These are phyloP conservation scores for Chloroceryle inda DNA, from an alignment of 2,797 vertebrate genomes.

Conservation along the genomic window DNA sequence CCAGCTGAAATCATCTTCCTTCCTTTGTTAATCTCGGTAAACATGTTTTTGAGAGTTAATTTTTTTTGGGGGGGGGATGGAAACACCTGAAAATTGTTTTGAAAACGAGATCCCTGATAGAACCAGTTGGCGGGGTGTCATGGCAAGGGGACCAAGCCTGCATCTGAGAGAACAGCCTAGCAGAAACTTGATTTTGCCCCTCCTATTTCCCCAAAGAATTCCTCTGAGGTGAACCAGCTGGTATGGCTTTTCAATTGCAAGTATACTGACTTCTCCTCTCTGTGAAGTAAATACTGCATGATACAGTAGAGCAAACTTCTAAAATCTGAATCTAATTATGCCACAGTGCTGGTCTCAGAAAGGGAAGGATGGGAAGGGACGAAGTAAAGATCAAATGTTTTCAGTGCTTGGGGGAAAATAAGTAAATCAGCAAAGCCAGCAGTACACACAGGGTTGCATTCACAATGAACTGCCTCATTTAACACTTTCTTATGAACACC, in stretches of 20 bases:
- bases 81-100: neutral
- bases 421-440: no score
- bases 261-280: neutral
- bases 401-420: neutral
- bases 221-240: neutral
- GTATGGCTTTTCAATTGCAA: neutral
- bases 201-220: neutral
- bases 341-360: neutral
- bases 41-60: neutral
- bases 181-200: neutral
- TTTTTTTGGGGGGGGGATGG: neutral
- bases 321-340: neutral
- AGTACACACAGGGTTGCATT: neutral
- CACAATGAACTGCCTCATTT: neutral
- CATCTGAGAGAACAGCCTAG: neutral
- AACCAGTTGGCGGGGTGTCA: neutral
- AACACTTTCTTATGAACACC: accelerated
- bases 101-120: neutral
- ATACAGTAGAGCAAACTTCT: neutral
- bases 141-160: accelerated
- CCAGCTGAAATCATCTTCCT: neutral
- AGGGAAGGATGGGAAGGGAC: neutral
- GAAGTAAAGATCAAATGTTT: neutral
- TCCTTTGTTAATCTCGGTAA: neutral
- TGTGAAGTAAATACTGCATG: neutral